Evolutionary conservation across 2,888 invertebrate species (phyloP).

Genomic region (Syritta pipiens): DNA sequence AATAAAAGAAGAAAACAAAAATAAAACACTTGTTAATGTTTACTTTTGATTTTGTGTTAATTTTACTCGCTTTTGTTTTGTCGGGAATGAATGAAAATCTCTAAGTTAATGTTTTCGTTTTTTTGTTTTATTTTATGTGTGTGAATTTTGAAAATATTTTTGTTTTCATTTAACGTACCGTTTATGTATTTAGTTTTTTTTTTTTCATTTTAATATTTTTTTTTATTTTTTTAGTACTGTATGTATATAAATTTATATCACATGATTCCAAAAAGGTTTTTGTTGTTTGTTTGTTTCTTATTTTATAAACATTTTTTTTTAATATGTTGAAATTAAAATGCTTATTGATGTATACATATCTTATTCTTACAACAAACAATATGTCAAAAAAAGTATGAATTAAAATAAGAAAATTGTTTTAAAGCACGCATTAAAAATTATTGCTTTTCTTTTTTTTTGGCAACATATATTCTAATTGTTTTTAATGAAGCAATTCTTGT

Average conservation of each 20-base stretch:
- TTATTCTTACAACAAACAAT: conserved; percentile 20
- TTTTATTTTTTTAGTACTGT: conserved; percentile 59
- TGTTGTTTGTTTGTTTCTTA: conserved; percentile 67
- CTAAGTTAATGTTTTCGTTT: conserved; percentile 49
- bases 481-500: conserved; percentile 33
- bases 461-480: not conserved
- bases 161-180: conserved; percentile 34
- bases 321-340: conserved; percentile 35
- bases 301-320: conserved; percentile 45
- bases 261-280: conserved; percentile 70
- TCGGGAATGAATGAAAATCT: conserved; percentile 60
- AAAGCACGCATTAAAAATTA: conserved; percentile 52
- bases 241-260: conserved; percentile 70
- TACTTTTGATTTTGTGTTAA: conserved; percentile 61
- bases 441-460: conserved; percentile 46
- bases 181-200: conserved; percentile 36
- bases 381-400: not conserved
- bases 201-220: conserved; percentile 27
- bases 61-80: conserved; percentile 25
- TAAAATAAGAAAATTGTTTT: not conserved
- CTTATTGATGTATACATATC: conserved; percentile 35
- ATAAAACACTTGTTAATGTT: conserved; percentile 42
- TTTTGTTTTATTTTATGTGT: conserved; percentile 30
- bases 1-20: conserved; percentile 16
- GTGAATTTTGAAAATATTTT: conserved; percentile 62